phyloP scores from a whole-genome alignment of 53 echinoderm and acorn worm species.

The Echinarachnius parma region DNA sequence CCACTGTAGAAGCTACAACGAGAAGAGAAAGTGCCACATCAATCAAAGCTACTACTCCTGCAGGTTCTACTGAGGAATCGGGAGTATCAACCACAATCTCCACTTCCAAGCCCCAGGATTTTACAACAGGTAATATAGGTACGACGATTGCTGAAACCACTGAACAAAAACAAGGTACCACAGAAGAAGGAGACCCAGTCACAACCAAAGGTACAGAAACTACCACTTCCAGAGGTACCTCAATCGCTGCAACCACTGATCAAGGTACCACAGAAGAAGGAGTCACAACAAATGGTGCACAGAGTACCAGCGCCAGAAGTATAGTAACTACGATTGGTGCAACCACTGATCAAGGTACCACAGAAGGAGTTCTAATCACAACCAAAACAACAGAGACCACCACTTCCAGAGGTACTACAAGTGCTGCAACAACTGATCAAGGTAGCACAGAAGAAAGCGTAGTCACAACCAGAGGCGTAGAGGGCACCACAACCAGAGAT shows the following conservation, averaged over 20 bases:
- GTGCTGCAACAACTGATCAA: no score
- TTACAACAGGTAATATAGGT: background rate
- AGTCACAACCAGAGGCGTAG: background rate
- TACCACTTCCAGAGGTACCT: background rate
- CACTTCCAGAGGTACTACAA: no score
- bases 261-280: background rate
- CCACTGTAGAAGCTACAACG: background rate
- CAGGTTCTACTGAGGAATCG: background rate
- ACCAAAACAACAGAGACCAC: no score
- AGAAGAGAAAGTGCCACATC: no score
- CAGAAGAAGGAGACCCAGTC: background rate
- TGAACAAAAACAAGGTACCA: background rate
- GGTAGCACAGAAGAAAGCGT: no score
- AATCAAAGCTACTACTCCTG: background rate
- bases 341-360: no score
- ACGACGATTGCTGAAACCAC: background rate
- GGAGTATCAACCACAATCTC: background rate
- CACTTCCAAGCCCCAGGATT: background rate
- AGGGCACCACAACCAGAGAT: background rate
- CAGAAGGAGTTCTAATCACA: no score
- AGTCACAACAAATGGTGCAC: background rate
- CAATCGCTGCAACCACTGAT: background rate
- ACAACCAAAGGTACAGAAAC: background rate
- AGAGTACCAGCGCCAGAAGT: background rate
- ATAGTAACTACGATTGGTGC: background rate